A percentile compares a stretch with the other conserved stretches of the same genome.
phyloP scores from a whole-genome alignment of 2,888 invertebrate species.

The Andrena haemorrhoa region DNA sequence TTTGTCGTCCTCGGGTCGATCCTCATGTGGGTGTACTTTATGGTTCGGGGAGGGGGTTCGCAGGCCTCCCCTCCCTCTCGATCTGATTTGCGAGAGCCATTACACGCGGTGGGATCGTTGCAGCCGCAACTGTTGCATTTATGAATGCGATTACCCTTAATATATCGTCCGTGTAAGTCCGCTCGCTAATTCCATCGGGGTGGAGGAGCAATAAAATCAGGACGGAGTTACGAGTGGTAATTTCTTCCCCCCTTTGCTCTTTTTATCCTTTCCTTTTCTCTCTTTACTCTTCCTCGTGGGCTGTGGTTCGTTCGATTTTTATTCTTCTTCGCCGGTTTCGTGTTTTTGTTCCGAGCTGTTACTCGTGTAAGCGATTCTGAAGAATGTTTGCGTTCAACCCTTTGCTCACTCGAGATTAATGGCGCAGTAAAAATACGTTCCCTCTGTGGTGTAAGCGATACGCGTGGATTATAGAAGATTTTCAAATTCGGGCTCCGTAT shows the following conservation, averaged over 20 bases:
- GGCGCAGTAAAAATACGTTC: background rate
- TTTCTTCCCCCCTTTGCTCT: background rate
- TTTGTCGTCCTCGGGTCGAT: constrained; percentile 64
- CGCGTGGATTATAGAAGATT: too few relatives aligned
- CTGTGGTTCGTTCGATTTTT: background rate
- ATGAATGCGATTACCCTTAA: constrained; percentile 78
- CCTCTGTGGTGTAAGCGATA: too few relatives aligned
- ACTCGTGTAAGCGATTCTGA: background rate
- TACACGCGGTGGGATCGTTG: constrained; percentile 62
- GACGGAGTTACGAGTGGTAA: constrained; percentile 53
- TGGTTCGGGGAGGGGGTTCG: constrained; percentile 47
- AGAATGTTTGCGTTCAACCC: background rate
- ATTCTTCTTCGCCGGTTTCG: background rate
- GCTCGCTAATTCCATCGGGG: constrained; percentile 62
- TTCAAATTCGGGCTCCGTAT: too few relatives aligned
- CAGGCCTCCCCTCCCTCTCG: constrained; percentile 5
- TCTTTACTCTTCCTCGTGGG: background rate
- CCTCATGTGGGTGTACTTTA: constrained; percentile 77
- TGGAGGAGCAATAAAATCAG: constrained; percentile 61
- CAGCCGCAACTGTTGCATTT: constrained; percentile 77
- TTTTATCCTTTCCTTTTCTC: background rate
- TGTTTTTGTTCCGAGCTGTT: background rate
- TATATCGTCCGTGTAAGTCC: constrained; percentile 71
- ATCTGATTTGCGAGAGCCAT: constrained; percentile 70
- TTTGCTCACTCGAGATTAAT: background rate